phyloP scores from a whole-genome alignment of 2,113 vertebrate genomes.

The Anser cygnoides region DNA sequence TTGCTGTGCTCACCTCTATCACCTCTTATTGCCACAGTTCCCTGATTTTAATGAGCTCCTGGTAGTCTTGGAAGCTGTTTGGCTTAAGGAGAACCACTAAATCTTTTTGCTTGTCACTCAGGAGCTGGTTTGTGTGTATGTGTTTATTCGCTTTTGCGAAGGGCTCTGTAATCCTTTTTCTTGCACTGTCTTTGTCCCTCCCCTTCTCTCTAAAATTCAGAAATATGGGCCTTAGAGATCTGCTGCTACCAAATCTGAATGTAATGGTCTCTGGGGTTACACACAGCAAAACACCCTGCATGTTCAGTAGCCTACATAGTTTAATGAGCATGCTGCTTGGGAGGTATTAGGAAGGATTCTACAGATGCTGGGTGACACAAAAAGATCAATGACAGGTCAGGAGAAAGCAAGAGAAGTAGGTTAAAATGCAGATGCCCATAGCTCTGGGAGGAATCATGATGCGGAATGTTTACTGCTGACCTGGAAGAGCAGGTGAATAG shows the following conservation, averaged over 20 bases:
- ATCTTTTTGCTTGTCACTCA: background rate
- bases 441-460: background rate
- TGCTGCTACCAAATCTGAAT: background rate
- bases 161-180: background rate
- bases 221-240: background rate
- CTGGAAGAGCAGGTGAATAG: background rate
- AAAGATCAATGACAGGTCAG: background rate
- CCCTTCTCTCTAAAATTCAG: background rate
- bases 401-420: background rate
- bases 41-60: conserved; percentile 40
- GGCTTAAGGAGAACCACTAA: background rate
- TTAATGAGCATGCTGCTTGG: background rate
- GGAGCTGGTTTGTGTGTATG: background rate
- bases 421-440: background rate
- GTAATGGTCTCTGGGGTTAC: background rate
- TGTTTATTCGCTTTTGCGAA: background rate
- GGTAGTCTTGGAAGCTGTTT: background rate
- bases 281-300: background rate
- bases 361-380: background rate
- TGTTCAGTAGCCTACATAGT: background rate
- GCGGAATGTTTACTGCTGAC: background rate
- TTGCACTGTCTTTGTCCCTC: background rate
- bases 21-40: background rate
- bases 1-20: conserved; percentile 3
- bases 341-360: background rate